Evolutionary conservation across 30 jellyfish, hydroid and myxozoan genomes (phyloP).

Genomic region (Cassiopea xamachana): DNA sequence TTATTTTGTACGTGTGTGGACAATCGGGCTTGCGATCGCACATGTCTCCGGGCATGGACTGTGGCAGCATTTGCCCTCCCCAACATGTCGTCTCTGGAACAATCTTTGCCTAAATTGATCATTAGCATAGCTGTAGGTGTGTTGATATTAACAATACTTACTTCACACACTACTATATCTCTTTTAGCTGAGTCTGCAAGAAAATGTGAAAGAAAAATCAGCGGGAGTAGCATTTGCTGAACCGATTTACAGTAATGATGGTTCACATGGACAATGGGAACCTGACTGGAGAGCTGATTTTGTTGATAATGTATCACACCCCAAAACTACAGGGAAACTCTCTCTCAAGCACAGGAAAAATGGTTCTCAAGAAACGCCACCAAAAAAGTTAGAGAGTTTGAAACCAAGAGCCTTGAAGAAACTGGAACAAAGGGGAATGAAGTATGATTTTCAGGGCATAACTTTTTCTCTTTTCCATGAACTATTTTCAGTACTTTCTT

Average conservation of each 20-base stretch:
- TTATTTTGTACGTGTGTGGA: too few relatives aligned
- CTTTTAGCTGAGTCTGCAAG: neutral
- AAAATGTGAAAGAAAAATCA: neutral
- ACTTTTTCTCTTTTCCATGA: neutral
- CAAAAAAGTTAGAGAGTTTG: constrained; percentile 56
- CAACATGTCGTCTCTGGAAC: too few relatives aligned
- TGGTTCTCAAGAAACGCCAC: constrained; percentile 46
- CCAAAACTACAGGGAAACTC: constrained; percentile 27
- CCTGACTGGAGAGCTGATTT: neutral
- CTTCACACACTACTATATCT: neutral
- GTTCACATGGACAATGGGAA: neutral
- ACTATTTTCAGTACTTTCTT: neutral
- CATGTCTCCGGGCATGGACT: too few relatives aligned
- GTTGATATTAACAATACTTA: too few relatives aligned
- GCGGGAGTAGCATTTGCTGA: neutral
- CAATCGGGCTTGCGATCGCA: too few relatives aligned
- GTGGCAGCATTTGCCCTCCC: too few relatives aligned
- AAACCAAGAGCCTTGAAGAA: constrained; percentile 60
- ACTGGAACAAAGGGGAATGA: constrained; percentile 40
- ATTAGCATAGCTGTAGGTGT: too few relatives aligned
- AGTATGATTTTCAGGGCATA: constrained; percentile 1
- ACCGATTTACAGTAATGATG: neutral
- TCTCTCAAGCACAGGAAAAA: constrained; percentile 7
- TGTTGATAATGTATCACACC: neutral
- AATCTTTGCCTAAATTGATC: too few relatives aligned